Percentiles rank a stretch among this genome's conserved stretches.
phyloP scores from a whole-genome alignment of 2,888 invertebrate genomes.

The Teleiodes luculella region DNA sequence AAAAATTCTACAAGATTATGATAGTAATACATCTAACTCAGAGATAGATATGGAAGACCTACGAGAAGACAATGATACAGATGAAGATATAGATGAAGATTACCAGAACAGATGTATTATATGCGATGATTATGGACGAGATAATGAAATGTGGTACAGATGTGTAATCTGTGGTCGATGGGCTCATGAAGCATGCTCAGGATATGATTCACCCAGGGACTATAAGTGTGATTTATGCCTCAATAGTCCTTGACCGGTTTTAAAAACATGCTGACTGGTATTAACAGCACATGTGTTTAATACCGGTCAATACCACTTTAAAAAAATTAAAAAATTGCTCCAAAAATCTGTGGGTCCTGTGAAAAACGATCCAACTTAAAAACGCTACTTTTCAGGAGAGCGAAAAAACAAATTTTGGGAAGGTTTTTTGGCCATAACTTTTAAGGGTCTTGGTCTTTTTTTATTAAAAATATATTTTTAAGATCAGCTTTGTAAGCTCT shows the following conservation, averaged over 20 bases:
- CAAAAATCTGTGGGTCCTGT: too few relatives aligned
- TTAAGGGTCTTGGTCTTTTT: too few relatives aligned
- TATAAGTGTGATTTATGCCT: neutral
- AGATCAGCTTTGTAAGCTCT: too few relatives aligned
- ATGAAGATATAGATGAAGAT: slow-evolving; percentile 25
- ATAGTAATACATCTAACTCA: slow-evolving; percentile 16
- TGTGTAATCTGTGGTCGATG: neutral
- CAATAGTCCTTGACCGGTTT: neutral
- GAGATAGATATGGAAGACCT: slow-evolving; percentile 19
- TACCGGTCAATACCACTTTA: too few relatives aligned
- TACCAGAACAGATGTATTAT: slow-evolving; percentile 28
- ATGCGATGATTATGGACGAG: slow-evolving; percentile 29
- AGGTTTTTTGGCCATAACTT: too few relatives aligned
- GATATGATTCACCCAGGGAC: neutral
- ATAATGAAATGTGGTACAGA: slow-evolving; percentile 31
- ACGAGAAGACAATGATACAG: slow-evolving; percentile 16
- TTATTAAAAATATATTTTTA: too few relatives aligned
- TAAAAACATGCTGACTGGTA: too few relatives aligned
- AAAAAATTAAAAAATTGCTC: too few relatives aligned
- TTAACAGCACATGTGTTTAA: too few relatives aligned
- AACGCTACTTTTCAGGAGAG: too few relatives aligned
- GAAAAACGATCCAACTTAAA: too few relatives aligned
- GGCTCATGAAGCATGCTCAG: neutral
- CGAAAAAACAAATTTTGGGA: too few relatives aligned
- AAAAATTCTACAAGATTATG: slow-evolving; percentile 19